Evolutionary conservation across 2,888 invertebrate genomes (phyloP), one percentile per base, ranked within the genome.

Genomic region (Drosophila paramelanica): DNA sequence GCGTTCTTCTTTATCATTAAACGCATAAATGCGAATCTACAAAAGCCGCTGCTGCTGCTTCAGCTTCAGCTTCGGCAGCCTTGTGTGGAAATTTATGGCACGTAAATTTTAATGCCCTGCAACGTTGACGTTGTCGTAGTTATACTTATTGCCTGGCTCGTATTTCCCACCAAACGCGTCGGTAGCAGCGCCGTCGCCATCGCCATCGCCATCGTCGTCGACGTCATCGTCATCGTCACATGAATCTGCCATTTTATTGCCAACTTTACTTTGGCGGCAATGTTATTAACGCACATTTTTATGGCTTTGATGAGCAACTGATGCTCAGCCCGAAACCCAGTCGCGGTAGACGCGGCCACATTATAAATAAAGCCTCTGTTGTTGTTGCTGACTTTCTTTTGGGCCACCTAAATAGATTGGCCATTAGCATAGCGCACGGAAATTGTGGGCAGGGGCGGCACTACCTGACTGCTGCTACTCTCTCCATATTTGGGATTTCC

Each of bases 201-300:
- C 67, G 73, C 68, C 77, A 57, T 73, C 70, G 51, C 43, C 72
- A 52, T 73, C 67, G 55, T 53, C 52, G 65, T 67, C 61, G 70
- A 61, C 64, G 49, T 50, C 69, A 55, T 67, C 67, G 53, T 66
- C 72, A 55, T 71, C 79, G 76, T 83, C 83, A 77, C 90, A 89
- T 89, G 89, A 89, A 89, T 89, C 89, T 86, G 89, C 89, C 88
- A 88, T 82, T 89, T 89, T 89, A 89, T 89, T 73, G 82, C 78
- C 84, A 82, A 86, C 73, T 81, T 83, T 60, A 79, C 89, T 89
- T 89, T 89, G 89, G 90, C 89, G 89, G 89, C 84, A 88, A 79
- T 76, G 81, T 82, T 86, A 89, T 89, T 89, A 89, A 89, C 88
- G 89, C 88, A 86, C 84, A 82, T 82, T 89, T 89, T 89, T 84